Evolutionary conservation across 2,888 invertebrate genomes (phyloP).

Genomic region (Leptinotarsa rubiginosa): DNA sequence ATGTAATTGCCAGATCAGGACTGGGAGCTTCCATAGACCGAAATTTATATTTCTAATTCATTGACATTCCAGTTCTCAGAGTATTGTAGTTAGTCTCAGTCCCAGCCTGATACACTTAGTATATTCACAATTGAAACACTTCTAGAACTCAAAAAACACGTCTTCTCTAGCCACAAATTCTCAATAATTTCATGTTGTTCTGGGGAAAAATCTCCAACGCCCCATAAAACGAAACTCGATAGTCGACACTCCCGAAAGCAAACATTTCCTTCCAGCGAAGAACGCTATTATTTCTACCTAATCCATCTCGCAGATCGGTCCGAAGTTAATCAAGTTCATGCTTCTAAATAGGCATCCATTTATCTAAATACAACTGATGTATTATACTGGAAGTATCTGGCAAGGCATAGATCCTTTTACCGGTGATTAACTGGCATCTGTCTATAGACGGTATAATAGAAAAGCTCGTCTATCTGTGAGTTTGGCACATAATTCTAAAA

Average conservation of each 20-base stretch:
- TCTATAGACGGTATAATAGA: slow-evolving; percentile 50
- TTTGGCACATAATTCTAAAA: slow-evolving; percentile 35
- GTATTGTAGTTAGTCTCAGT: too few relatives aligned
- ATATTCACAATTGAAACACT: too few relatives aligned
- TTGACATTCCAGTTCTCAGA: too few relatives aligned
- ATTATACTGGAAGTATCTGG: slow-evolving; percentile 49
- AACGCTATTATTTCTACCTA: slow-evolving; percentile 11
- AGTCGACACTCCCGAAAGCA: not conserved
- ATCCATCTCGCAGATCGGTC: slow-evolving; percentile 30
- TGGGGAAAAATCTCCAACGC: too few relatives aligned
- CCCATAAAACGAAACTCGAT: too few relatives aligned
- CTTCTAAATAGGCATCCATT: slow-evolving; percentile 43
- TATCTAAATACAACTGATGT: slow-evolving; percentile 46
- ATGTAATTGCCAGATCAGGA: too few relatives aligned
- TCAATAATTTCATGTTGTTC: too few relatives aligned
- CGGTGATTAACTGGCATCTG: slow-evolving; percentile 52
- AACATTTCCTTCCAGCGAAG: not conserved
- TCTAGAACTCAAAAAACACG: too few relatives aligned
- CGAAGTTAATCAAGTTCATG: slow-evolving; percentile 42
- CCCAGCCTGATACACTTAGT: too few relatives aligned
- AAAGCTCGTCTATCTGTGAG: slow-evolving; percentile 50
- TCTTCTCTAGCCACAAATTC: too few relatives aligned
- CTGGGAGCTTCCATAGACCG: too few relatives aligned
- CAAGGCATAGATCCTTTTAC: slow-evolving; percentile 50
- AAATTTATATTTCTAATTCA: too few relatives aligned